Base-by-base conservation (phyloP, 2,113 vertebrate species). In the Pachycephala philippinensis region DNA sequence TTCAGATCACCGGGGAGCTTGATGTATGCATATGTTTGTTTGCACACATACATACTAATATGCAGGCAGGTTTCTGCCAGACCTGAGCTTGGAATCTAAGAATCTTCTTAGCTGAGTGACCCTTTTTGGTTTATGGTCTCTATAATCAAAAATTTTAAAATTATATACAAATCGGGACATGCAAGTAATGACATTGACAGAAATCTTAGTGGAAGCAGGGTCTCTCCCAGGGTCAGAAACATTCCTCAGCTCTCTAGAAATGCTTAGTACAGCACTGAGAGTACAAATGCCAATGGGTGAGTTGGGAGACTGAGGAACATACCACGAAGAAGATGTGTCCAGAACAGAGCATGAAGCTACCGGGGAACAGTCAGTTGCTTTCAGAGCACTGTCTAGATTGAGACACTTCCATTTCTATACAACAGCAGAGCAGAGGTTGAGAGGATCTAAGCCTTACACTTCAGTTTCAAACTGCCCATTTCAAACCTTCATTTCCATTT, bases 401-500 rank as follows among this genome's bases (percentile, higher is more conserved):
- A 61, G 20, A 4, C 12, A 81, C 2, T 77, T 65, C 33, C 19
- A 39, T 59, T 49, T 53, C 35, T 59, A 16, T 69, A 30, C 8
- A 78, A 12, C 13, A 39, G 33, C 30, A 84, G 24, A 56, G 35
- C 10, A 49, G 35, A 7, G 21, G 35, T 31, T 52, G 27, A 78
- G 9, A 61, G 7, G 31, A 69, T 69, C 27, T 40, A n/a, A 27
- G 23, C 24, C 64, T 71, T 68, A 12, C 20, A 49, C 4, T 59
- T 95, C n/a, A 39, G 13, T 57, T 57, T 57, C 16, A 50, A 42
- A 35, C 11, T 77, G 42, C 50, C 21, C 33, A 23, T 82, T 82
- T 91, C 56, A 91, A 71, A 61, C 16, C 27, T 5, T 65, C 11
- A 54, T 91, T 78, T 68, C n/a, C 11, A n/a, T 92, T 95, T 71